A percentile compares a stretch with the other conserved stretches of the same genome.
Evolutionary conservation across 2,797 vertebrate genomes (phyloP).

Genomic region (Malurus leucopterus): DNA sequence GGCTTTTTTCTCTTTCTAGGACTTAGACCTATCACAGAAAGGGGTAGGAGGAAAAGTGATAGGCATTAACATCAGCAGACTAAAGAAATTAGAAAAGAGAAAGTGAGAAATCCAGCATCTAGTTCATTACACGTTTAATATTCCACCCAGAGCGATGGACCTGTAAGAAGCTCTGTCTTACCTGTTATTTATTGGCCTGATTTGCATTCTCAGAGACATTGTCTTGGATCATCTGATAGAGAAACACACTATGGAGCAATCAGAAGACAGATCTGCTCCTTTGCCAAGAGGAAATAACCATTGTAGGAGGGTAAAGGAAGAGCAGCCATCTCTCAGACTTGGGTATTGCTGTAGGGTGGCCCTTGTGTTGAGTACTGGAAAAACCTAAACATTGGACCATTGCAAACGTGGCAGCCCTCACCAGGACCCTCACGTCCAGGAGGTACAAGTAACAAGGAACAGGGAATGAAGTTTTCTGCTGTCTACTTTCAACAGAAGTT

Average conservation of each 20-base stretch:
- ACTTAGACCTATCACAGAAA: background rate
- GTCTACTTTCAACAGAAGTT: background rate
- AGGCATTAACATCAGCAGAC: background rate
- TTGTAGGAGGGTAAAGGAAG: background rate
- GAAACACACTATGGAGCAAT: background rate
- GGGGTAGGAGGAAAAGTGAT: background rate
- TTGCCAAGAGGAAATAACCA: background rate
- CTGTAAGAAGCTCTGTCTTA: background rate
- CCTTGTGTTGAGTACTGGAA: background rate
- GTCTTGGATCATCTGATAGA: background rate
- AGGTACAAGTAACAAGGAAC: background rate
- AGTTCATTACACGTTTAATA: background rate
- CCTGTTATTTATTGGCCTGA: background rate
- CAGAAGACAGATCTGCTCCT: background rate
- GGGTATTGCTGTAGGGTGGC: no score
- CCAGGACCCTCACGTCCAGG: background rate
- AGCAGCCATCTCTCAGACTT: background rate
- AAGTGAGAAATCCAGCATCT: background rate
- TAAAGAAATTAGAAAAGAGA: background rate
- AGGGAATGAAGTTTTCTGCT: background rate
- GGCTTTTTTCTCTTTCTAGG: background rate
- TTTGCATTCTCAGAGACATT: background rate
- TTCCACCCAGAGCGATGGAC: fast-evolving
- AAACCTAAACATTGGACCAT: background rate
- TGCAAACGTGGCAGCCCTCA: background rate